These are phyloP conservation scores for Platichthys flesus DNA, from an alignment of 2,113 vertebrate species.

Conservation along the genomic window DNA sequence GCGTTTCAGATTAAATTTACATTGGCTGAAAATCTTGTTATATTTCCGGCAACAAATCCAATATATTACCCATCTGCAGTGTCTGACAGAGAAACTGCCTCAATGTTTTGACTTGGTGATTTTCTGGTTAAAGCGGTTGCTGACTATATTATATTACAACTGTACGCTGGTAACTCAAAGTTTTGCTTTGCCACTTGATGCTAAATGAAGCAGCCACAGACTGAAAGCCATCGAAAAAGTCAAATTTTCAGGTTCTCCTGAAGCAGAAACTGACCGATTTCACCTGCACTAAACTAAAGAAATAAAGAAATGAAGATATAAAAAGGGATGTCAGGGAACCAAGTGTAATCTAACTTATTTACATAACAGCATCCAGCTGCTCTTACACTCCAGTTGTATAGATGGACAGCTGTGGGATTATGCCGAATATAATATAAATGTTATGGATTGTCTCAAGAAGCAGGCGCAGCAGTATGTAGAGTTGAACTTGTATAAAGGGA, in stretches of 20 bases:
- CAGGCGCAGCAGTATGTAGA: no score
- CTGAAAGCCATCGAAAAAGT: constrained; percentile 16
- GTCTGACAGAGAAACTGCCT: constrained; percentile 34
- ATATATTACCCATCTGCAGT: constrained; percentile 37
- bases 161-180: constrained; percentile 26
- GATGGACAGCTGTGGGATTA: constrained; percentile 25
- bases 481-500: no score
- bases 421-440: background rate
- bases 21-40: constrained; percentile 38
- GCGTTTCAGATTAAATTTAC: constrained; percentile 45
- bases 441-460: no score
- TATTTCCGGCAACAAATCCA: constrained; percentile 42
- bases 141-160: constrained; percentile 22
- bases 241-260: constrained; percentile 30
- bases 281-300: constrained; percentile 7
- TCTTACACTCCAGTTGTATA: constrained; percentile 19
- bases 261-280: constrained; percentile 10
- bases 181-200: constrained; percentile 41
- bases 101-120: constrained; percentile 25
- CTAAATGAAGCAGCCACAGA: constrained; percentile 33
- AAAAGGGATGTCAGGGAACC: constrained; percentile 35
- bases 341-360: constrained; percentile 44
- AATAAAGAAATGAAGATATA: constrained; percentile 16
- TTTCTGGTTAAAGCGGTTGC: constrained; percentile 42
- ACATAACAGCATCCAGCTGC: constrained; percentile 38